A percentile compares a stretch with the other conserved stretches of the same genome.
Conservation (phyloP, 2,113 vertebrate species). For the Gobius niger region DNA sequence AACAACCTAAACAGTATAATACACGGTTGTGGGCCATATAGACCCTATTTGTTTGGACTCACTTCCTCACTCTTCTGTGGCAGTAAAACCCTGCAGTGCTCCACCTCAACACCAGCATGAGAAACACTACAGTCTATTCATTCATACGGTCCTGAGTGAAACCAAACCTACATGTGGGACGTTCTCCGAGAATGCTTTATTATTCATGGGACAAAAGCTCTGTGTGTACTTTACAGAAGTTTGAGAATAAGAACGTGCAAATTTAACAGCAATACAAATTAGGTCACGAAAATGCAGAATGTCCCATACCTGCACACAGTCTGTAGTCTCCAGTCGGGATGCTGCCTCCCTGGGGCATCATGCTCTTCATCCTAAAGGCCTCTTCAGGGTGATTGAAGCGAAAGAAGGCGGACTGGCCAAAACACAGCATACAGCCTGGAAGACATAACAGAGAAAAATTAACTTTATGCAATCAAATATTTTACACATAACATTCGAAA, state of each 20-base stretch:
- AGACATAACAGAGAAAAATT: constrained; percentile 14
- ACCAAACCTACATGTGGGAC: constrained; percentile 11
- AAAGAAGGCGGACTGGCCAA: constrained; percentile 91
- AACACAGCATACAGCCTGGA: constrained; percentile 94
- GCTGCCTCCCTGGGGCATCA: constrained; percentile 79
- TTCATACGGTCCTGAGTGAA: constrained; percentile 11
- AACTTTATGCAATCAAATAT: no score
- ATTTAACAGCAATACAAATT: neutral
- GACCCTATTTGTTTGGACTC: neutral
- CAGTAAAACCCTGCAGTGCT: constrained; percentile 12
- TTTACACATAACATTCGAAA: no score
- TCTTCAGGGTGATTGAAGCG: constrained; percentile 97
- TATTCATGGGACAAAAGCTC: constrained; percentile 30
- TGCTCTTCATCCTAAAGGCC: constrained; percentile 95
- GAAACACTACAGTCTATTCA: constrained; percentile 43
- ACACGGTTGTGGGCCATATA: neutral
- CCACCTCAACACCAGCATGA: constrained; percentile 12
- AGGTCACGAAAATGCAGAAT: neutral
- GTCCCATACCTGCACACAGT: constrained; percentile 42
- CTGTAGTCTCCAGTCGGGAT: constrained; percentile 62
- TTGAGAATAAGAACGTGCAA: constrained; percentile 3
- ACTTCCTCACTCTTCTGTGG: constrained; percentile 17
- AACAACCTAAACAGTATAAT: no score
- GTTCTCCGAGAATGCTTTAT: constrained; percentile 1
- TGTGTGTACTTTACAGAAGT: constrained; percentile 17